phyloP scores from a whole-genome alignment of 1,140 invertebrate genomes.

The Drosophila tani region DNA sequence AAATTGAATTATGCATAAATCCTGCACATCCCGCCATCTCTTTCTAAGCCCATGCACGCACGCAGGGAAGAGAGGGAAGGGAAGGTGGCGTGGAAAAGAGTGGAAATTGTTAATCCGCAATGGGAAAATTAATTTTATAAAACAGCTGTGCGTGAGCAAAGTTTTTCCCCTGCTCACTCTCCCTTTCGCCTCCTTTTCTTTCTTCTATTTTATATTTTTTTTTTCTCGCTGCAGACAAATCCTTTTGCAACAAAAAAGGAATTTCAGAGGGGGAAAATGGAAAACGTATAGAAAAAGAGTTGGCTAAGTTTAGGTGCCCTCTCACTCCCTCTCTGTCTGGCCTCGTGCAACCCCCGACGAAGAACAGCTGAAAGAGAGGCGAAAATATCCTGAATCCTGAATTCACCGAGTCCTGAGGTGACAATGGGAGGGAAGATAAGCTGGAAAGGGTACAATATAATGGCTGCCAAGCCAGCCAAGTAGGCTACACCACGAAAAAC shows the following conservation, averaged over 20 bases:
- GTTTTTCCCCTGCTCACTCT: slow-evolving; percentile 32
- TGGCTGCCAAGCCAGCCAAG: slow-evolving; percentile 7
- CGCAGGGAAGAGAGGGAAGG: not conserved
- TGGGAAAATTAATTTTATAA: slow-evolving; percentile 84
- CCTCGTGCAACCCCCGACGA: slow-evolving; percentile 54
- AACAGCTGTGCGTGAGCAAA: slow-evolving; percentile 71
- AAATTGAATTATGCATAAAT: slow-evolving; percentile 70
- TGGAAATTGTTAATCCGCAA: slow-evolving; percentile 83
- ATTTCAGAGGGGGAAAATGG: slow-evolving; percentile 36
- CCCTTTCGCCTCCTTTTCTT: slow-evolving; percentile 1
- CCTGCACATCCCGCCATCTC: slow-evolving; percentile 15
- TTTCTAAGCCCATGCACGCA: slow-evolving; percentile 8
- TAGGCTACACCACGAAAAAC: slow-evolving; percentile 22
- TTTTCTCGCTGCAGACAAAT: slow-evolving; percentile 37
- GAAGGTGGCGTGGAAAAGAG: slow-evolving; percentile 44
- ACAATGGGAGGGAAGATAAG: slow-evolving; percentile 39
- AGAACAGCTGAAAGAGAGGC: slow-evolving; percentile 63
- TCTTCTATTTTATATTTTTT: not conserved
- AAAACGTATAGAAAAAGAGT: slow-evolving; percentile 55
- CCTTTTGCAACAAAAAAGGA: slow-evolving; percentile 41
- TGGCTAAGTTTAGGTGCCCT: slow-evolving; percentile 58
- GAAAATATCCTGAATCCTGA: slow-evolving; percentile 27
- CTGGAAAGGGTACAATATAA: not conserved
- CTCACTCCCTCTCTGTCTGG: slow-evolving; percentile 13
- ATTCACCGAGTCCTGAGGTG: slow-evolving; percentile 35